phyloP scores from a whole-genome alignment of 2,797 vertebrate species.

The Macroramphosus scolopax region DNA sequence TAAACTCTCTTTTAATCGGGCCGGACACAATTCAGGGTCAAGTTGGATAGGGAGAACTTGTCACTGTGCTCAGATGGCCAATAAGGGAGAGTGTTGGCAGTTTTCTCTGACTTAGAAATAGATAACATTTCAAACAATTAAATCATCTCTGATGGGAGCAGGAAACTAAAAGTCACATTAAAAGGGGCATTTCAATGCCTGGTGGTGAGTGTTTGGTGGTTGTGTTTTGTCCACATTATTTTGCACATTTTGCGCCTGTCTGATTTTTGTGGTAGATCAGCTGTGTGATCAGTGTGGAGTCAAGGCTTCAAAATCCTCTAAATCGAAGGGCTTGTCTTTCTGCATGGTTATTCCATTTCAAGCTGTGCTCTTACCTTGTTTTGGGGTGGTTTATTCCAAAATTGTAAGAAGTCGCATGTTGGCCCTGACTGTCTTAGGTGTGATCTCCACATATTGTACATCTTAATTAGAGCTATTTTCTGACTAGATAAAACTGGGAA shows the following conservation, averaged over 20 bases:
- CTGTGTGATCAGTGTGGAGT: not conserved
- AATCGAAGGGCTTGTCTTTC: too few relatives aligned
- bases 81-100: too few relatives aligned
- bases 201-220: conserved; percentile 6
- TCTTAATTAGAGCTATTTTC: conserved; percentile 57
- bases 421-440: conserved; percentile 24
- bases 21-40: conserved; percentile 25
- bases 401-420: too few relatives aligned
- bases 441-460: conserved; percentile 33
- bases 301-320: too few relatives aligned
- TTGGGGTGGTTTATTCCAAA: too few relatives aligned
- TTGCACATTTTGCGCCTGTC: conserved; percentile 14
- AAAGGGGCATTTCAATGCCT: conserved; percentile 10
- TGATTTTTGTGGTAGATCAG: conserved; percentile 6
- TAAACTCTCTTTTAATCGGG: conserved; percentile 40
- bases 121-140: conserved; percentile 6
- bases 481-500: conserved; percentile 54
- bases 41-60: conserved; percentile 24
- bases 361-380: too few relatives aligned
- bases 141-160: conserved; percentile 16
- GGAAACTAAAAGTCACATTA: too few relatives aligned
- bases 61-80: conserved; percentile 5
- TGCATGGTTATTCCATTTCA: too few relatives aligned
- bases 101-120: conserved; percentile 4
- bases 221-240: conserved; percentile 26